Conservation (phyloP, 1,140 invertebrate species). For the Drosophila lacertosa region DNA sequence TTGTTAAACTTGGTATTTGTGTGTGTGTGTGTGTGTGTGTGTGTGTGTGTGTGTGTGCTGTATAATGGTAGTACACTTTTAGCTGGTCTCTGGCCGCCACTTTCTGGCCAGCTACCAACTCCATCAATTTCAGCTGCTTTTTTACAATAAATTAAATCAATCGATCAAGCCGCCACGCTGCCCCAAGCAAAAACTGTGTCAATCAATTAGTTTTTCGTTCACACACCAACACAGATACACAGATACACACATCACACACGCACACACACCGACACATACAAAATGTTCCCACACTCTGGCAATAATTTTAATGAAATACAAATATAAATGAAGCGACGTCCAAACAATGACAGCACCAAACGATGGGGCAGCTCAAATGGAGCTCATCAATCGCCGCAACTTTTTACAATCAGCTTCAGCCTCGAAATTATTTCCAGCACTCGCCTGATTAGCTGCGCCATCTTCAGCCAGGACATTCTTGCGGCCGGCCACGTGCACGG, state of each 20-base stretch:
- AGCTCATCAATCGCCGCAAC: constrained; percentile 63
- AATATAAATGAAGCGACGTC: constrained; percentile 73
- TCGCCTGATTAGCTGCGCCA: constrained; percentile 73
- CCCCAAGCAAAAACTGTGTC: constrained; percentile 75
- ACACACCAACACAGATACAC: no score
- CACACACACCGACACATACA: constrained; percentile 4
- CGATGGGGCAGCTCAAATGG: constrained; percentile 31
- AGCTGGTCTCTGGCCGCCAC: constrained; percentile 18
- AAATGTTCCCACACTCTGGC: constrained; percentile 13
- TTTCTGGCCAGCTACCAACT: constrained; percentile 38
- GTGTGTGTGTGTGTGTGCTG: constrained; percentile 14
- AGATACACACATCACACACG: constrained; percentile 12
- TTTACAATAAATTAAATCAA: constrained; percentile 81
- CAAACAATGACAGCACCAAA: constrained; percentile 69
- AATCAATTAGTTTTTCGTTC: constrained; percentile 72
- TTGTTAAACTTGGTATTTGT: no score
- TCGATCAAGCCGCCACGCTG: constrained; percentile 65
- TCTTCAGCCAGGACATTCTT: constrained; percentile 48
- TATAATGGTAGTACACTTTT: constrained; percentile 44
- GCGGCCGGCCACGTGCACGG: constrained; percentile 60
- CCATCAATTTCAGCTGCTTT: constrained; percentile 80
- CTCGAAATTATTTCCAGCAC: constrained; percentile 73
- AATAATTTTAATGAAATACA: constrained; percentile 82
- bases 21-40: no score
- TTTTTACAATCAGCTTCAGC: constrained; percentile 59